Base-by-base conservation (phyloP, 1,140 invertebrate genomes). In the Drosophila takahashii region DNA sequence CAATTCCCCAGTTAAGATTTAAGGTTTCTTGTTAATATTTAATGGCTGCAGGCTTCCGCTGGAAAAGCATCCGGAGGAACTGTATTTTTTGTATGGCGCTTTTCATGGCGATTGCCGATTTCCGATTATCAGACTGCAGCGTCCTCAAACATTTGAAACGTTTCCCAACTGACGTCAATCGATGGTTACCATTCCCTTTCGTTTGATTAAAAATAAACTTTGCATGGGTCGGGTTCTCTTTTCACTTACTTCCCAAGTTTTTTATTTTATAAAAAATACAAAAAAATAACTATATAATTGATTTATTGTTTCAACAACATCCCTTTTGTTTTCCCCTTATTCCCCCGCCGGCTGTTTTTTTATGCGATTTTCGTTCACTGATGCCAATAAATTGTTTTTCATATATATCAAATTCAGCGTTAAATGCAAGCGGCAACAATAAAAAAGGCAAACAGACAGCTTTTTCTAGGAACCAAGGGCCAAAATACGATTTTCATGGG, bases 271-370 rank as follows among this genome's bases (percentile, higher is more conserved):
- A 8, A 22, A 29, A 39, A 47, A 45, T 4, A 13, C 39, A 54
- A 47, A 74, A 53, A 57, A 18, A 18, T 9, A 75, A 75, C 39
- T 42, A 50, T 67, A 53, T 76, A 76, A 76, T 76, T 76, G 73
- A 75, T 75, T 76, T 76, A 76, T 76, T 75, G 71, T 65, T 75
- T 75, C 60, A 57, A 52, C 45, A 54, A 32, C 36, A 54, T 37
- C 18, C 34, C 29, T 36, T 74, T 65, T 64, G 22, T 50, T 42
- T 62, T 13, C n/a, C 16, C 34, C 16, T 42, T 16, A 9, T 29
- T 16, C 11, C 15, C 51, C 27, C 27, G 15, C 16, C 47, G 51
- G 34, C 27, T 36, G 54, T 34, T 16, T 72, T 44, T 22, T 22
- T 73, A 51, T 67, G 45, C 41, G 34, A 61, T 60, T 70, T 48